Percentiles rank a stretch among this genome's conserved stretches.
Conservation (phyloP, 2,797 vertebrate species). For the Pachyuromys duprasi region DNA sequence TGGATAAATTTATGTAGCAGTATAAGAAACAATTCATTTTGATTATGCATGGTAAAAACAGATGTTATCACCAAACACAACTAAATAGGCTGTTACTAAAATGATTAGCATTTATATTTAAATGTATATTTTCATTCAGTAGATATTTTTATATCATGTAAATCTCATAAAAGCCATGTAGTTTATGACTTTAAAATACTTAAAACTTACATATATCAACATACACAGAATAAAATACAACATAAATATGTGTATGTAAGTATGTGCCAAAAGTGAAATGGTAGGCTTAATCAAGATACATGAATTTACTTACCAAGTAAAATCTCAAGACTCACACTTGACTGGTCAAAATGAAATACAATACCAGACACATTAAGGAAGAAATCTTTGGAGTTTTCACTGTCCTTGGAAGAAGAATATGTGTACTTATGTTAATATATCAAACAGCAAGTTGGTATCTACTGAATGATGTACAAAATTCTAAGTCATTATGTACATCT, state of each 20-base stretch:
- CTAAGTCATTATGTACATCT: background rate
- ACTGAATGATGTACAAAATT: slow-evolving; percentile 10
- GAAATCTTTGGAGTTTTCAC: background rate
- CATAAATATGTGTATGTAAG: background rate
- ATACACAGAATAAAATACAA: background rate
- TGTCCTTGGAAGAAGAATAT: background rate
- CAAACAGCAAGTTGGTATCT: background rate
- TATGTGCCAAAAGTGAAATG: background rate
- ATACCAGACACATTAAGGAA: background rate
- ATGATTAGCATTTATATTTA: background rate
- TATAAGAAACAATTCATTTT: background rate
- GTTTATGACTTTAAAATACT: slow-evolving; percentile 2
- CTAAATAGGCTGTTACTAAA: background rate
- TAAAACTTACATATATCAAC: background rate
- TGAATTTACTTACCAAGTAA: background rate
- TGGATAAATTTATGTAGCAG: background rate
- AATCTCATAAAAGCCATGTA: background rate
- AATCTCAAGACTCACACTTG: background rate
- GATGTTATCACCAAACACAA: background rate
- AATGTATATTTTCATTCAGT: background rate
- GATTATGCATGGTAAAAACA: background rate
- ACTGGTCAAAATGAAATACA: background rate
- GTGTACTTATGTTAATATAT: background rate
- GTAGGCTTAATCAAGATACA: background rate
- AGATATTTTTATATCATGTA: background rate